Conservation (phyloP, 2,797 vertebrate species). For the Dendrocincla tyrannina region DNA sequence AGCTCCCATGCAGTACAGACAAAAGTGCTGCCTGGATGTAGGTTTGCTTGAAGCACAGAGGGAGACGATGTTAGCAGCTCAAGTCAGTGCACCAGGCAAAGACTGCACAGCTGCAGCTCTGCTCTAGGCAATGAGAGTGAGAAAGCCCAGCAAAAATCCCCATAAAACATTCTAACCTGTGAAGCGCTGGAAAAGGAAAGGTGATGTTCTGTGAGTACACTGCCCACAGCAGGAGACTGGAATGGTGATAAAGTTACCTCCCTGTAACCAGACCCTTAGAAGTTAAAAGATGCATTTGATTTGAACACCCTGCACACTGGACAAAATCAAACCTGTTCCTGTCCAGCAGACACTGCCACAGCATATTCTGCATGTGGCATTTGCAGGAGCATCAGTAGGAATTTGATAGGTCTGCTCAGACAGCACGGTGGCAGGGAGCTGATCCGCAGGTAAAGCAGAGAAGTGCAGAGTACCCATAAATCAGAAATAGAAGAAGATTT, state of each 20-base stretch:
- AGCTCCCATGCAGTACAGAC: background rate
- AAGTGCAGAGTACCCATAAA: background rate
- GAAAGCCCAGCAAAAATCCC: background rate
- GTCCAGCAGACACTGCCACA: background rate
- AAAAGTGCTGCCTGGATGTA: background rate
- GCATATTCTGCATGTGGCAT: background rate
- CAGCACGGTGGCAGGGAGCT: background rate
- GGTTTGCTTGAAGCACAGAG: background rate
- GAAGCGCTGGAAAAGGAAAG: background rate
- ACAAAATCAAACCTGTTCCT: background rate
- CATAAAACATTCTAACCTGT: background rate
- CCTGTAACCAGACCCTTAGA: background rate
- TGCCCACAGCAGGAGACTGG: background rate
- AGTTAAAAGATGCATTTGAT: background rate
- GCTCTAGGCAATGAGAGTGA: rapidly evolving
- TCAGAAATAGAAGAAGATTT: conserved; percentile 44
- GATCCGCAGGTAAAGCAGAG: conserved; percentile 5
- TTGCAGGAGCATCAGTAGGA: background rate
- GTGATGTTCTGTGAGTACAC: background rate
- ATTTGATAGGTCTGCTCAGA: background rate
- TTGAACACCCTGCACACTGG: background rate
- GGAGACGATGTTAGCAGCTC: background rate
- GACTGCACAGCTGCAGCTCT: background rate
- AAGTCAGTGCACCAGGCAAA: background rate
- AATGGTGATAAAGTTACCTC: background rate